A percentile compares a stretch with the other conserved stretches of the same genome.
These are phyloP conservation scores for Tridacna gigas DNA, from an alignment of 2,888 invertebrate genomes.

Conservation along the genomic window DNA sequence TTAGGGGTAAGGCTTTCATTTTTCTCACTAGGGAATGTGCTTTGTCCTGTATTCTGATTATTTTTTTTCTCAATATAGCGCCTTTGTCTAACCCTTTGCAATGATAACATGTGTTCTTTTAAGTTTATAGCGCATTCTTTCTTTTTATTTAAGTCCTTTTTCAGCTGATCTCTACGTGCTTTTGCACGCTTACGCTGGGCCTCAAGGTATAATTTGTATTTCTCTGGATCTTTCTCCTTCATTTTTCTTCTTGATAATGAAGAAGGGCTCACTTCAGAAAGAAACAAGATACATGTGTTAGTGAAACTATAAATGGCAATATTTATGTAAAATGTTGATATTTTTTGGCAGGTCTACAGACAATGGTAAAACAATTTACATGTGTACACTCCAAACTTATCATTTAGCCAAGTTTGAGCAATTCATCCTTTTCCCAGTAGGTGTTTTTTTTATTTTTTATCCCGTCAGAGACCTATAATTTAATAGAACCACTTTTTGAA, in stretches of 20 bases:
- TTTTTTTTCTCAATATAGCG: conserved; percentile 47
- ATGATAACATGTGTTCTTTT: too few relatives aligned
- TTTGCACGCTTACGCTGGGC: neutral
- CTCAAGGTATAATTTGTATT: neutral
- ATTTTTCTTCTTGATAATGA: neutral
- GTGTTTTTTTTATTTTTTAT: too few relatives aligned
- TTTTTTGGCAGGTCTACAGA: too few relatives aligned
- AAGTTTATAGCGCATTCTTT: neutral
- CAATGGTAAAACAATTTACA: too few relatives aligned
- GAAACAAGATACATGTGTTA: too few relatives aligned
- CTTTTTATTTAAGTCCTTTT: neutral
- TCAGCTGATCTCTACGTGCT: neutral
- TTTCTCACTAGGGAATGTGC: conserved; percentile 43
- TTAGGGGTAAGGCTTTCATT: neutral
- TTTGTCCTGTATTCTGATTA: conserved; percentile 40
- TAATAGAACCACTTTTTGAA: too few relatives aligned
- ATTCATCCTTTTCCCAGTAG: too few relatives aligned
- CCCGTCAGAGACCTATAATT: too few relatives aligned
- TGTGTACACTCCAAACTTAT: too few relatives aligned
- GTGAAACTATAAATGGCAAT: too few relatives aligned
- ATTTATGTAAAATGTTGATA: too few relatives aligned
- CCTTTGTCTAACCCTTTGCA: conserved; percentile 34
- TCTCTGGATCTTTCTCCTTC: neutral
- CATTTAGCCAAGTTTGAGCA: too few relatives aligned
- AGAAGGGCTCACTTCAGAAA: neutral